phyloP scores from a whole-genome alignment of 2,888 invertebrate genomes.

The Pyrgus malvae region DNA sequence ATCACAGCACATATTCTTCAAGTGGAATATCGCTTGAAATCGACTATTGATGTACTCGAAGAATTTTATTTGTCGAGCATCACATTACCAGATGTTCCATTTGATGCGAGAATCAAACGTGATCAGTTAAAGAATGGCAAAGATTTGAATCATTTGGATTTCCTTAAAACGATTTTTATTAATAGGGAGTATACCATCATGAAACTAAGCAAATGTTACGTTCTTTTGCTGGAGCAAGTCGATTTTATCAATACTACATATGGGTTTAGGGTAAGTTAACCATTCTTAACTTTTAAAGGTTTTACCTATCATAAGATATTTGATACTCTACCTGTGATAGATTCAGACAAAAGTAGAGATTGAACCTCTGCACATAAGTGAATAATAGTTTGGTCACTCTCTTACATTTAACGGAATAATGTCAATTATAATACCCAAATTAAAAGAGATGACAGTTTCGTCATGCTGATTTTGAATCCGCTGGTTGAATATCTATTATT shows the following conservation, averaged over 20 bases:
- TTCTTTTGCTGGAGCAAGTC: conserved; percentile 32
- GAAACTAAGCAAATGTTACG: conserved; percentile 31
- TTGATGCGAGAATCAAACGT: not conserved
- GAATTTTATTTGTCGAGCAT: conserved; percentile 16
- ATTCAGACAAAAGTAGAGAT: too few species aligned
- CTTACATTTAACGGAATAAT: too few species aligned
- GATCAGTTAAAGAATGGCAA: not conserved
- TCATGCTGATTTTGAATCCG: too few species aligned
- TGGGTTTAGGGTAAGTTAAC: conserved; percentile 32
- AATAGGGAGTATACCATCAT: conserved; percentile 19
- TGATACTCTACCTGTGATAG: too few species aligned
- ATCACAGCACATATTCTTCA: conserved; percentile 28
- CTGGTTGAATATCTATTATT: too few species aligned
- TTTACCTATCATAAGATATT: too few species aligned
- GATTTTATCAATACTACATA: conserved; percentile 33
- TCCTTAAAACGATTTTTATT: conserved; percentile 7
- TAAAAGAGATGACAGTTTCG: too few species aligned
- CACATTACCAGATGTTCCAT: conserved; percentile 5
- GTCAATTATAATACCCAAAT: too few species aligned
- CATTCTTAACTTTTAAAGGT: too few species aligned
- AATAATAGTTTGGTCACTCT: too few species aligned
- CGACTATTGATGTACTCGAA: conserved; percentile 30
- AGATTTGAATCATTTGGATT: not conserved
- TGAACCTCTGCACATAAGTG: not conserved
- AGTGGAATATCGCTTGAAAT: conserved; percentile 31